These are phyloP conservation scores for Sminthurinus aureus DNA, from an alignment of 2,888 invertebrate species.

Conservation along the genomic window DNA sequence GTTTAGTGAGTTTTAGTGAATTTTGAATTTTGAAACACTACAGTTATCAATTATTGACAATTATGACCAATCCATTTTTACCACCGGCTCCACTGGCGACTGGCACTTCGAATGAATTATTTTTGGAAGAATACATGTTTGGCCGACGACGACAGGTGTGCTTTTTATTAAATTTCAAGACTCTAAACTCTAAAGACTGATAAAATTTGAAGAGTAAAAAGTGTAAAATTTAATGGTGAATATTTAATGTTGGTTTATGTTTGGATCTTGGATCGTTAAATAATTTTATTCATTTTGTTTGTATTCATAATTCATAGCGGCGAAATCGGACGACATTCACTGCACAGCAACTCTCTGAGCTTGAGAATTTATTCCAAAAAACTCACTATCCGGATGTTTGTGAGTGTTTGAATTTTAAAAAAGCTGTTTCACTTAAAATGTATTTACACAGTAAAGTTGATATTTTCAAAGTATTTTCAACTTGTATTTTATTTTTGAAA, in stretches of 20 bases:
- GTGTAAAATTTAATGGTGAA: not conserved
- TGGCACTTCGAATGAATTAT: conserved; percentile 49
- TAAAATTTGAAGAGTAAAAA: no score
- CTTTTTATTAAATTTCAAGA: no score
- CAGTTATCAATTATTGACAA: conserved; percentile 7
- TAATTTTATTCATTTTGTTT: not conserved
- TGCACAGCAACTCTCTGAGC: conserved; percentile 88
- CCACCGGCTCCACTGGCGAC: conserved; percentile 24
- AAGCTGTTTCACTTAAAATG: no score
- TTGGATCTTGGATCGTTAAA: not conserved
- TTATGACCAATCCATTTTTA: conserved; percentile 53
- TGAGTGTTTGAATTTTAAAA: no score
- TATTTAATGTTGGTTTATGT: not conserved
- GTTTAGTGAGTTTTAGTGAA: not conserved
- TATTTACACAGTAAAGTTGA: no score
- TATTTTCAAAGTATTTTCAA: conserved; percentile 61
- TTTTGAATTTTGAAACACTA: no score
- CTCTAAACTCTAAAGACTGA: no score
- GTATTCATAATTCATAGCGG: conserved; percentile 70
- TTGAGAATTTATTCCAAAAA: conserved; percentile 91
- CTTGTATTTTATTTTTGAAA: no score
- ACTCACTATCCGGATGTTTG: conserved; percentile 92
- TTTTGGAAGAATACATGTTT: conserved; percentile 81
- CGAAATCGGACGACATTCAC: conserved; percentile 93
- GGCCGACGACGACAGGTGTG: conserved; percentile 77